phyloP scores from a whole-genome alignment of 2,113 vertebrate genomes.

The Nerophis lumbriciformis region DNA sequence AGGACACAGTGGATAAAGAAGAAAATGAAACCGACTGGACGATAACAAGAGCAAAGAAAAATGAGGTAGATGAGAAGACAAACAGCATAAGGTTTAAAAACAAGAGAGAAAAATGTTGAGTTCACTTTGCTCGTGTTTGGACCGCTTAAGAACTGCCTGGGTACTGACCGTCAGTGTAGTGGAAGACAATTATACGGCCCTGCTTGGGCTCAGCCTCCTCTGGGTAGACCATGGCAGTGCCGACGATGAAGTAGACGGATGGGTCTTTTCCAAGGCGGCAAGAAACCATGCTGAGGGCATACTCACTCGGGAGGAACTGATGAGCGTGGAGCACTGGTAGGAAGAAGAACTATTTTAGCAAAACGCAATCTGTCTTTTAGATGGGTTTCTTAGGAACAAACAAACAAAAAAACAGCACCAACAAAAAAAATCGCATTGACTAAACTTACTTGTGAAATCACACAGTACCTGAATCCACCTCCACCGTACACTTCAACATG shows the following conservation, averaged over 20 bases:
- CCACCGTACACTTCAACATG: background rate
- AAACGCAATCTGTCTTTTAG: background rate
- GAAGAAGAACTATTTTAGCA: background rate
- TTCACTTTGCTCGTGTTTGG: conserved; percentile 6
- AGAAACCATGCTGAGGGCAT: conserved; percentile 94
- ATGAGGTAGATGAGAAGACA: conserved; percentile 7
- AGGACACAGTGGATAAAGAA: conserved; percentile 7
- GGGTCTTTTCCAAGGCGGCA: conserved; percentile 93
- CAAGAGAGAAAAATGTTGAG: background rate
- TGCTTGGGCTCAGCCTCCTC: conserved; percentile 98
- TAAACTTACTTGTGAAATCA: too few relatives aligned
- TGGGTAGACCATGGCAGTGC: conserved; percentile 97
- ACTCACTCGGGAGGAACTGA: conserved; percentile 95
- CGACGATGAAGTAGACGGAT: conserved; percentile 93
- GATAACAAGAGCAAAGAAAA: conserved; percentile 18
- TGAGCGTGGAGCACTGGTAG: conserved; percentile 90
- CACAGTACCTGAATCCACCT: too few relatives aligned
- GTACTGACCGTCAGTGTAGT: conserved; percentile 90
- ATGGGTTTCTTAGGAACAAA: background rate
- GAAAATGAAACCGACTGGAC: conserved; percentile 25
- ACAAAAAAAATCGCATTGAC: too few relatives aligned
- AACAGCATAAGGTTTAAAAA: conserved; percentile 6
- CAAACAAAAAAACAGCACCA: too few relatives aligned
- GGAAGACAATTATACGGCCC: conserved; percentile 95
- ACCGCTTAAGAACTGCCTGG: background rate